phyloP scores from a whole-genome alignment of 2,797 vertebrate species.

The Molothrus aeneus region DNA sequence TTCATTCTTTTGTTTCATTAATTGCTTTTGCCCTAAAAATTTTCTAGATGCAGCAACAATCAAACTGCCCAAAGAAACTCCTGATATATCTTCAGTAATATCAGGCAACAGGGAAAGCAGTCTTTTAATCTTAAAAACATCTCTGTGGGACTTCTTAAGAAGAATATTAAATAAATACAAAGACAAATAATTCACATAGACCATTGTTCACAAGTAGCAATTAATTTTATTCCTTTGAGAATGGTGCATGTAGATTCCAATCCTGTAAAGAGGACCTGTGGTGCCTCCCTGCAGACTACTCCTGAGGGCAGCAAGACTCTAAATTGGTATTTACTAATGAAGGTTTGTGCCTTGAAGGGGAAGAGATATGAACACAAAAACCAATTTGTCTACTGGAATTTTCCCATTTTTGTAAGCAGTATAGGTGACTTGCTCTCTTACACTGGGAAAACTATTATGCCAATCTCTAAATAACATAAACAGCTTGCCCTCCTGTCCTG shows the following conservation, averaged over 20 bases:
- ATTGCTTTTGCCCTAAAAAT: conserved; percentile 16
- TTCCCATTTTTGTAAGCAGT: not conserved
- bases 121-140: conserved; percentile 22
- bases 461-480: not conserved
- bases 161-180: not conserved
- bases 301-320: not conserved
- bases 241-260: not conserved
- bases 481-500: not conserved
- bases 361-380: not conserved
- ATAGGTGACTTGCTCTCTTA: not conserved
- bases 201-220: not conserved
- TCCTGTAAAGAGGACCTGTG: not conserved
- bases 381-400: not conserved
- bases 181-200: not conserved
- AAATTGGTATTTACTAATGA: not conserved
- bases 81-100: not conserved
- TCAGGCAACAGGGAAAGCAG: not conserved
- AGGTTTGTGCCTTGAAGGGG: not conserved
- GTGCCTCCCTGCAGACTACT: not conserved
- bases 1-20: conserved; percentile 14
- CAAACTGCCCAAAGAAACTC: not conserved
- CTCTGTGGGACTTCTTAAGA: not conserved
- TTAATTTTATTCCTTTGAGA: not conserved
- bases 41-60: conserved; percentile 18
- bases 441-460: not conserved